Conservation (phyloP, 1,140 invertebrate genomes). For the Harpegnathos saltator region DNA sequence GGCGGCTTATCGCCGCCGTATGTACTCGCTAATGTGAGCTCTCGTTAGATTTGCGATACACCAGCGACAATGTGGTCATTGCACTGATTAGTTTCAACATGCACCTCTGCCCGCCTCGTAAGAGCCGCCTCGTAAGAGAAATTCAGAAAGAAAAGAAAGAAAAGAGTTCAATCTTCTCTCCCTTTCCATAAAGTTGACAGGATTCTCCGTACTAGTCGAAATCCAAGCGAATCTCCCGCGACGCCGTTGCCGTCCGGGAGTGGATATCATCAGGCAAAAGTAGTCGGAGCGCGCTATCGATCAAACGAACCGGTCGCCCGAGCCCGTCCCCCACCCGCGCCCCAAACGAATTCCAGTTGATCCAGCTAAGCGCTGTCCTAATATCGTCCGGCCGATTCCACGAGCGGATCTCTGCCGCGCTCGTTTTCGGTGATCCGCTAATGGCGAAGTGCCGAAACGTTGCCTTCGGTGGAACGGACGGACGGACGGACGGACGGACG, state of each 20-base stretch:
- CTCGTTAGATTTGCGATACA: constrained; percentile 34
- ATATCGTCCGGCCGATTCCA: constrained; percentile 69
- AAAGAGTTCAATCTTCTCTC: too few relatives aligned
- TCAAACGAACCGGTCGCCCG: constrained; percentile 60
- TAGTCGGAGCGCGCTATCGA: constrained; percentile 68
- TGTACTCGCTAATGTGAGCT: constrained; percentile 25
- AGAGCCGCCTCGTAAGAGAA: too few relatives aligned
- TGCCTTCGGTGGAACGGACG: constrained; percentile 53
- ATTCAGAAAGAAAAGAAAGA: too few relatives aligned
- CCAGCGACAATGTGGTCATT: neutral
- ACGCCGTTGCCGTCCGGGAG: constrained; percentile 8
- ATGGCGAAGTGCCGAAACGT: constrained; percentile 72
- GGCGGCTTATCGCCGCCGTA: constrained; percentile 25
- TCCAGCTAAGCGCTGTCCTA: constrained; percentile 70
- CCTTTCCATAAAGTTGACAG: neutral
- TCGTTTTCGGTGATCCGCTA: constrained; percentile 64
- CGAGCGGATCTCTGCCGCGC: constrained; percentile 53
- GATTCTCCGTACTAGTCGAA: too few relatives aligned
- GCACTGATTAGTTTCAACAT: constrained; percentile 14
- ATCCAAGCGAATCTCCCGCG: constrained; percentile 43
- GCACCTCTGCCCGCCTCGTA: neutral
- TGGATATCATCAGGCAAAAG: constrained; percentile 58
- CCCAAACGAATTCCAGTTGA: constrained; percentile 71
- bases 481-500: constrained; percentile 53
- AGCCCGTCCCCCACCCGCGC: constrained; percentile 4